Base-by-base conservation (phyloP, 1,140 invertebrate species). In the Chironomus tepperi region DNA sequence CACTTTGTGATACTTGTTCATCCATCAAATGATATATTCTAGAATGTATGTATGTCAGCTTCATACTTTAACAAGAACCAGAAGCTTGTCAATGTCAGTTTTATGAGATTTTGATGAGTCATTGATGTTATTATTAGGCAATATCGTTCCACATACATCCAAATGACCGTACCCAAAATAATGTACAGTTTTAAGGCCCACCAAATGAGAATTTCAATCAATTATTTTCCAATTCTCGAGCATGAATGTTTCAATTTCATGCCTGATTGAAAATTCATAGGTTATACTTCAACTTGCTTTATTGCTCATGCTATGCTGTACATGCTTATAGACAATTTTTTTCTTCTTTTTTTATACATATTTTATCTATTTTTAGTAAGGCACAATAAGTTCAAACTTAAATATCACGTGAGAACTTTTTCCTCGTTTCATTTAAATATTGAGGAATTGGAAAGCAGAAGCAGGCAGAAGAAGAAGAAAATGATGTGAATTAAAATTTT, bases 181-280 rank as follows among this genome's bases (percentile, higher is more conserved):
- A 34, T 2, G 24, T 34, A 34, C 24, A 34, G 47, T 57, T 57
- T 34, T 57, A n/a, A 9, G 10, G 47, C 47, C 24, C 47, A 57
- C 47, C 47, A 57, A 57, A 57, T 12, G 47, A 57, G 47, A 57
- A 57, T 57, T 57, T 57, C 47, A 57, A 57, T 57, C 47, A 57
- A 57, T 57, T 57, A 57, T n/a, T 57, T 57, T 57, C n/a, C 47
- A 34, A 34, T 34, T 34, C 47, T 57, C 47, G 15, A 57, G 47
- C 65, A 21, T 70, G 65, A 70, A 18, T 18, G 19, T 70, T 70
- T 70, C 65, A 70, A 70, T 70, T 70, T 70, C 65, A 70, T 16
- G 65, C 16, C 65, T 70, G 65, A 70, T 70, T 70, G 65, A 70
- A 18, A 70, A 70, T 70, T 70, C 65, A 70, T 70, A 21, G 19